Percentiles rank a stretch among this genome's conserved stretches.
These are phyloP conservation scores for Anagrus nilaparvatae DNA, from an alignment of 1,140 invertebrate genomes.

Conservation along the genomic window DNA sequence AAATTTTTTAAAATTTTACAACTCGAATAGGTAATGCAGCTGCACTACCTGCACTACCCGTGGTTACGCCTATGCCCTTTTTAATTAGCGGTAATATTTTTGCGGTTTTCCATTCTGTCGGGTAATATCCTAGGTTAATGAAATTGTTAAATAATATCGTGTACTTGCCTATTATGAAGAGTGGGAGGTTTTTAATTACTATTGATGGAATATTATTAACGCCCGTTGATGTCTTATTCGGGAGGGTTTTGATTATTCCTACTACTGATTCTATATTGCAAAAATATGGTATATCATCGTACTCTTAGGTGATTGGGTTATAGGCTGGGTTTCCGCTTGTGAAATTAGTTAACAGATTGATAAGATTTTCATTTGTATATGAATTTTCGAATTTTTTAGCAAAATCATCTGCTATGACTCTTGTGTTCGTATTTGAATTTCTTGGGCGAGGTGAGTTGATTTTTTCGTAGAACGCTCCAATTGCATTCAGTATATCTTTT, in stretches of 20 bases:
- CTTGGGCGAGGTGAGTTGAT: background rate
- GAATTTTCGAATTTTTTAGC: background rate
- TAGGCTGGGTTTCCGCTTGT: background rate
- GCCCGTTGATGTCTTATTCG: conserved; percentile 1
- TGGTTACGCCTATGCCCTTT: too few relatives aligned
- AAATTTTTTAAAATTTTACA: too few relatives aligned
- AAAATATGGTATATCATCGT: background rate
- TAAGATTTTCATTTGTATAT: background rate
- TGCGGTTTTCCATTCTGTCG: background rate
- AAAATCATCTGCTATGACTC: background rate
- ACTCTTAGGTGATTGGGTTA: background rate
- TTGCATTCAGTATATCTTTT: background rate
- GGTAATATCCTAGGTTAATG: background rate
- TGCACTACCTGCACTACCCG: too few relatives aligned
- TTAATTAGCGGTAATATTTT: background rate
- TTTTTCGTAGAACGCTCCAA: background rate
- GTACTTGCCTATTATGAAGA: background rate
- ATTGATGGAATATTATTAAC: conserved; percentile 2
- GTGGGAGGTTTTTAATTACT: background rate
- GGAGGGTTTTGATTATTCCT: background rate
- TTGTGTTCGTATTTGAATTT: background rate
- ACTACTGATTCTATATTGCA: background rate
- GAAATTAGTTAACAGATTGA: background rate
- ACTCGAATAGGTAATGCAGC: too few relatives aligned
- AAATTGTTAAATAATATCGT: conserved; percentile 4